A percentile compares a stretch with the other conserved stretches of the same genome.
Evolutionary conservation across 2,113 vertebrate species (phyloP).

Genomic region (Alligator mississippiensis): DNA sequence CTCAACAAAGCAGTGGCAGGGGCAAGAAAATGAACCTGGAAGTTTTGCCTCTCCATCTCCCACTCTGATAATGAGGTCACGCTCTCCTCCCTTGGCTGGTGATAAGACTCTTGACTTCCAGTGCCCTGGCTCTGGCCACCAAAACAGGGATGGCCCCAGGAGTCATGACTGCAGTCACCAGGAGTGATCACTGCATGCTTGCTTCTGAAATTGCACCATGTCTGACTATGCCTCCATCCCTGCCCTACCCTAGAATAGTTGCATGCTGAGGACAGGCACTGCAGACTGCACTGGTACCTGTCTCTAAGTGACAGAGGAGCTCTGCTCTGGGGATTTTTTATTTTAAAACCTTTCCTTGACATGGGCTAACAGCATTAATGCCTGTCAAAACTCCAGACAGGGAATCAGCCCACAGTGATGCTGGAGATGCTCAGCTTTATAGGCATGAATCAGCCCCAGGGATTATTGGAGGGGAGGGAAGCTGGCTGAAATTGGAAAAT

Average conservation of each 20-base stretch:
- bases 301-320: not conserved
- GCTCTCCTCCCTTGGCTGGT: not conserved
- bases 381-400: constrained; percentile 45
- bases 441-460: not conserved
- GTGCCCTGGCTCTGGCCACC: not conserved
- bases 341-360: constrained; percentile 35
- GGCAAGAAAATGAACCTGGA: no score
- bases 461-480: constrained; percentile 37
- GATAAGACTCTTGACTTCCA: not conserved
- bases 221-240: not conserved
- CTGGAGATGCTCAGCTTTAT: constrained; percentile 19
- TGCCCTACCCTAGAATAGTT: not conserved
- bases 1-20: not conserved
- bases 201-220: not conserved
- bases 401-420: constrained; percentile 29
- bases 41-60: no score
- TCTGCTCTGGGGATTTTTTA: not conserved
- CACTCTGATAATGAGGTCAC: not conserved
- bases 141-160: not conserved
- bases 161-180: not conserved
- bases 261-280: not conserved
- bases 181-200: not conserved
- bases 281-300: not conserved
- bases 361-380: constrained; percentile 55
- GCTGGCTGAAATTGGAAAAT: constrained; percentile 10